Evolutionary conservation across 2,113 vertebrate species (phyloP), one percentile per base, ranked within the genome.

Genomic region (Labrus mixtus): DNA sequence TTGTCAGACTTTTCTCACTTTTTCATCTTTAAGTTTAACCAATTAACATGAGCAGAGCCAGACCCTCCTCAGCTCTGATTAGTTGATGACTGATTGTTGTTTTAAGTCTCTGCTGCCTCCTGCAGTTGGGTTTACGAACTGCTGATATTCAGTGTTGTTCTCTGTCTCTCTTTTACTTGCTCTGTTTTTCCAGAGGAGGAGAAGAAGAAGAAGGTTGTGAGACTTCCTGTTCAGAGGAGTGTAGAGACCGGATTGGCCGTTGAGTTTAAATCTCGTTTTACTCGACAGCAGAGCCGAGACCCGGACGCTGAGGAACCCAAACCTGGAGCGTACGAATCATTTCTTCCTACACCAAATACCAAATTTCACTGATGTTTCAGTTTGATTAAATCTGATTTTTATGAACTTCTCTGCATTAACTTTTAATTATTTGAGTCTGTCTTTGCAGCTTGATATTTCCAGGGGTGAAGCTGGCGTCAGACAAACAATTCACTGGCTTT

Each of bases 401-500:
- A 33, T 33, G 29, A 33, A 33, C 29, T 33, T 33, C 29, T 33
- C 29, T 4, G 25, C 10, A 6, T 39, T 41, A n/a, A n/a, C n/a
- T 41, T 41, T 11, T 10, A 10, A 41, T 41, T 41, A 2, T 41
- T 41, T 41, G 9, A 41, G 3, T 41, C 11, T 45, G 1, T 45
- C 39, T 41, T 9, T 41, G 39, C 68, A 99, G 98, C 77, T 94
- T 99, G 46, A 99, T 99, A 71, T 99, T 99, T 77, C 97, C 97
- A 0, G 97, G 97, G 17, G 97, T 99, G 46, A 96, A 98, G 74
- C 80, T 99, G 90, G 96, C 97, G 19, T 94, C 96, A 12, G 98
- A 99, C 79, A 98, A 96, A 90, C 96, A 97, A 29, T 99, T 99
- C 92, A 98, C 96, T 6, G 97, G 98, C 79, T 99, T 99, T 88